phyloP scores from a whole-genome alignment of 2,888 invertebrate genomes.

The Tridacna crocea region DNA sequence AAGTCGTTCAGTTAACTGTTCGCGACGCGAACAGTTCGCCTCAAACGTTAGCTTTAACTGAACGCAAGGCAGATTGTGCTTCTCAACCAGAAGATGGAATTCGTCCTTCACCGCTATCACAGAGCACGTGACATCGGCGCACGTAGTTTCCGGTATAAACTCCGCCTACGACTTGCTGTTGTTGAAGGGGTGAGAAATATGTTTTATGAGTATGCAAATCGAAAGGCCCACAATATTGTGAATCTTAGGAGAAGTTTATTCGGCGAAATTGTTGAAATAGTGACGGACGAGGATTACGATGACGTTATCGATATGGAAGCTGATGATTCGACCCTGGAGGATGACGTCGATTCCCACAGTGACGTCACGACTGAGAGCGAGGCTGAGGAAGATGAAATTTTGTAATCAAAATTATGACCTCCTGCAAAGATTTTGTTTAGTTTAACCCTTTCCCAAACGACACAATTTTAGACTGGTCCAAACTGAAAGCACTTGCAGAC shows the following conservation, averaged over 20 bases:
- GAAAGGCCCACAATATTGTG: constrained; percentile 54
- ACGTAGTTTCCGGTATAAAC: constrained; percentile 61
- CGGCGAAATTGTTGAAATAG: constrained; percentile 59
- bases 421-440: too few species aligned
- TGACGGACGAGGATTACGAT: constrained; percentile 34
- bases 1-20: too few species aligned
- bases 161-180: constrained; percentile 59
- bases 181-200: constrained; percentile 61
- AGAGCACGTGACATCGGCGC: constrained; percentile 35
- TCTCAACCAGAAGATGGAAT: constrained; percentile 52
- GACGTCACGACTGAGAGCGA: constrained; percentile 12
- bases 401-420: too few species aligned
- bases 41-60: too few species aligned
- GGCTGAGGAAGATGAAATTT: constrained; percentile 9
- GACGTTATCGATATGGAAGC: constrained; percentile 17
- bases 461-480: too few species aligned
- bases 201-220: constrained; percentile 62
- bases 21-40: too few species aligned
- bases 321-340: constrained; percentile 31
- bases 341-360: constrained; percentile 15
- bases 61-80: too few species aligned
- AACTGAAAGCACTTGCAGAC: too few species aligned
- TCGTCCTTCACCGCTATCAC: constrained; percentile 51
- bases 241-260: constrained; percentile 53
- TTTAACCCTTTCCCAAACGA: too few species aligned